These are phyloP conservation scores for Trachelus troglodyta DNA, from an alignment of 2,888 invertebrate species.

Conservation along the genomic window DNA sequence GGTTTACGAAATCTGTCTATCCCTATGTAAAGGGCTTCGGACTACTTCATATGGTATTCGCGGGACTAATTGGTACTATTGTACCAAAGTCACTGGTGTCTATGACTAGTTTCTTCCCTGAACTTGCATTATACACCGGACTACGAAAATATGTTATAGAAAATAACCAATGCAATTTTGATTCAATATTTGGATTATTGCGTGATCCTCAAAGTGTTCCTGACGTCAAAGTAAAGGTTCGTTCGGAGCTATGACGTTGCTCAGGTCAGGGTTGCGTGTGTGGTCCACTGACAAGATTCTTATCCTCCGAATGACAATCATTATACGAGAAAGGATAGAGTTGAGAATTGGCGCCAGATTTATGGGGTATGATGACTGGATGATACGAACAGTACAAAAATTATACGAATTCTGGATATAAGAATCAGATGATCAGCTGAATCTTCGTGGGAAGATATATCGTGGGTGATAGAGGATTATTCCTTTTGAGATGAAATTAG, in stretches of 20 bases:
- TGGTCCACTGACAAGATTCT: background rate
- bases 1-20: conserved; percentile 18
- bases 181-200: background rate
- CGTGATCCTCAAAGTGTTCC: background rate
- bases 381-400: background rate
- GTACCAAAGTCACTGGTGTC: background rate
- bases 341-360: background rate
- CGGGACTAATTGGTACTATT: background rate
- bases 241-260: background rate
- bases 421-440: no score
- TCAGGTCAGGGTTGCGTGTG: background rate
- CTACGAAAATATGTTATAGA: background rate
- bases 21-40: background rate
- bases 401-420: background rate
- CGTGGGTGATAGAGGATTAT: background rate
- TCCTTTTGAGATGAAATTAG: no score
- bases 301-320: background rate
- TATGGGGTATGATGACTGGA: background rate
- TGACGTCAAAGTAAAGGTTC: background rate
- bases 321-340: background rate
- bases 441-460: background rate
- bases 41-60: background rate
- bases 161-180: background rate
- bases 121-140: background rate
- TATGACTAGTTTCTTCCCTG: background rate